phyloP scores from a whole-genome alignment of 2,888 invertebrate genomes.

The Sturmia bella region DNA sequence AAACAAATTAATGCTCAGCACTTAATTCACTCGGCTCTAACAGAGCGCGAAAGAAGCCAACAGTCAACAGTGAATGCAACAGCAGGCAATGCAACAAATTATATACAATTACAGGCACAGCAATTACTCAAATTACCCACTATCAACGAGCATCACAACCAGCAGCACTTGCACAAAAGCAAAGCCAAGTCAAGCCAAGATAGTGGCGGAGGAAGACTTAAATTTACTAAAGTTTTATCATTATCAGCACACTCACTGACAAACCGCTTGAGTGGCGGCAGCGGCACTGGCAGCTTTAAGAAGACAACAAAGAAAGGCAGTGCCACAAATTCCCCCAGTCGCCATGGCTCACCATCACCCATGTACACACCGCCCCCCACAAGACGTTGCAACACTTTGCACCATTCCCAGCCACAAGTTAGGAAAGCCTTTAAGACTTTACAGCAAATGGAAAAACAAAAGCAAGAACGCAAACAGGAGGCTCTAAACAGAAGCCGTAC shows the following conservation, averaged over 20 bases:
- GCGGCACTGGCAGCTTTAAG: constrained; percentile 56
- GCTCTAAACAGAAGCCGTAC: constrained; percentile 64
- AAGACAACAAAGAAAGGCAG: constrained; percentile 62
- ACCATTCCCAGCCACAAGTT: constrained; percentile 78
- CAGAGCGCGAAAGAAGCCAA: constrained; percentile 27
- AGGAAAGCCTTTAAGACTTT: constrained; percentile 79
- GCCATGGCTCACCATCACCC: constrained; percentile 77
- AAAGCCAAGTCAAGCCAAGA: constrained; percentile 55
- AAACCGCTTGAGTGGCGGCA: constrained; percentile 66
- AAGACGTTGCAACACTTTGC: constrained; percentile 79
- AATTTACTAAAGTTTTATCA: constrained; percentile 77
- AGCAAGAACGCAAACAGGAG: constrained; percentile 72
- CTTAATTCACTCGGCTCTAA: constrained; percentile 57
- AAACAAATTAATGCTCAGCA: constrained; percentile 63
- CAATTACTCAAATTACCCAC: constrained; percentile 79
- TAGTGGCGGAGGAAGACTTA: constrained; percentile 70
- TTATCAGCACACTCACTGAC: constrained; percentile 78
- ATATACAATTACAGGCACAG: constrained; percentile 77
- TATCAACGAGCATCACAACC: constrained; percentile 78
- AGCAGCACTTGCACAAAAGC: constrained; percentile 72
- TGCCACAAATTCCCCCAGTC: constrained; percentile 75
- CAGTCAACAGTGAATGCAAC: constrained; percentile 39
- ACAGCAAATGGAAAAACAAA: constrained; percentile 79
- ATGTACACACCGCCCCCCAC: constrained; percentile 79
- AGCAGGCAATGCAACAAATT: constrained; percentile 70